Percentiles rank a stretch among this genome's conserved stretches.
Conservation (phyloP, 2,797 vertebrate species). For the Squalus acanthias region DNA sequence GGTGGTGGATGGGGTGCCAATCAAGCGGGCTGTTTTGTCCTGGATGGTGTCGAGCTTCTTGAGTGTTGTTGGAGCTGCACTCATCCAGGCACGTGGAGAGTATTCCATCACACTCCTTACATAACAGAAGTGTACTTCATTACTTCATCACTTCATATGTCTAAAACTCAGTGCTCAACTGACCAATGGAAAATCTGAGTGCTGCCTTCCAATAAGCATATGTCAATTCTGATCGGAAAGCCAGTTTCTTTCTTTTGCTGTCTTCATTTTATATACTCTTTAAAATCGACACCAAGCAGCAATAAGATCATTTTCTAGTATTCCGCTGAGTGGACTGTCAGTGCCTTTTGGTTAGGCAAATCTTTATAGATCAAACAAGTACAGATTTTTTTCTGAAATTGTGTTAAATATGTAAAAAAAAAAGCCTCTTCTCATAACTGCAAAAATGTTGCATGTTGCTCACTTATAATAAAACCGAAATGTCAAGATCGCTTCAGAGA, state of each 20-base stretch:
- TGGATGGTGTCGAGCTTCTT: too few relatives aligned
- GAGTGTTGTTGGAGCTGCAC: too few relatives aligned
- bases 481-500: constrained; percentile 63
- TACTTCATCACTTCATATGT: neutral
- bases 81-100: too few relatives aligned
- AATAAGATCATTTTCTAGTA: constrained; percentile 82
- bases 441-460: constrained; percentile 61
- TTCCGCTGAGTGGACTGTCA: constrained; percentile 70
- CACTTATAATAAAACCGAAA: constrained; percentile 63
- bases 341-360: constrained; percentile 78
- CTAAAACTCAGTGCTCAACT: constrained; percentile 51
- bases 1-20: too few relatives aligned
- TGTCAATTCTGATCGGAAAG: constrained; percentile 77
- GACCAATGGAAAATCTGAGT: constrained; percentile 60
- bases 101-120: neutral
- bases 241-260: constrained; percentile 68
- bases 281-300: constrained; percentile 78
- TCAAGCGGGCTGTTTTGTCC: too few relatives aligned
- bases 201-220: constrained; percentile 69
- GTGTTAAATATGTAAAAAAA: constrained; percentile 80
- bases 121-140: neutral
- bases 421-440: constrained; percentile 67
- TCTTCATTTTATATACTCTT: constrained; percentile 67
- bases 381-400: constrained; percentile 74
- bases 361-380: constrained; percentile 78